phyloP scores from a whole-genome alignment of 2,113 vertebrate species.

The Pelecanoides urinatrix region DNA sequence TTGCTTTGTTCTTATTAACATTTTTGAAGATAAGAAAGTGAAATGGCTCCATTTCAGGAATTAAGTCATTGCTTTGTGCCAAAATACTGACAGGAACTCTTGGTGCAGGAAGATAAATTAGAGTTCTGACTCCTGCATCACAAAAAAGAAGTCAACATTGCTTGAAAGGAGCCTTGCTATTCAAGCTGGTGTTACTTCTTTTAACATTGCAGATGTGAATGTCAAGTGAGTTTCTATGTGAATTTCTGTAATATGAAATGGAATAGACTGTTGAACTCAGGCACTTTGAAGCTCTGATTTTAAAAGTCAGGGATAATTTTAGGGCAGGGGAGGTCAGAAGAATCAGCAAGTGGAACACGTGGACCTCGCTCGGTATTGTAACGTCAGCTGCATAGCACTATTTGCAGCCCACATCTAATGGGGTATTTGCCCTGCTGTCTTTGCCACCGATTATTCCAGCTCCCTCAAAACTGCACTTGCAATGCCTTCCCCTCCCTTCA shows the following conservation, averaged over 20 bases:
- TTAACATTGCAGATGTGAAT: neutral
- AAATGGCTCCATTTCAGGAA: constrained; percentile 49
- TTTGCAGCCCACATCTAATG: neutral
- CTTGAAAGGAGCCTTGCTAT: neutral
- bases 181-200: neutral
- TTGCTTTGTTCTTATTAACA: constrained; percentile 35
- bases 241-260: neutral
- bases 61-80: constrained; percentile 12
- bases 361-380: neutral
- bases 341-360: neutral
- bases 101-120: neutral
- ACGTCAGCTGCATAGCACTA: neutral
- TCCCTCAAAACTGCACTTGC: neutral
- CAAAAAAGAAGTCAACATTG: neutral
- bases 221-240: neutral
- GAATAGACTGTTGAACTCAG: neutral
- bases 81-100: constrained; percentile 18
- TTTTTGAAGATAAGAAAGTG: constrained; percentile 22
- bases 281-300: neutral
- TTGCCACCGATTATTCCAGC: neutral
- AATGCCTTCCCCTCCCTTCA: neutral
- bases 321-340: neutral
- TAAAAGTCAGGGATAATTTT: neutral
- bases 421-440: neutral
- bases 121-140: neutral